A percentile compares a stretch with the other conserved stretches of the same genome.
Conservation (phyloP, 2,113 vertebrate species). For the Rhadina sibilatrix region DNA sequence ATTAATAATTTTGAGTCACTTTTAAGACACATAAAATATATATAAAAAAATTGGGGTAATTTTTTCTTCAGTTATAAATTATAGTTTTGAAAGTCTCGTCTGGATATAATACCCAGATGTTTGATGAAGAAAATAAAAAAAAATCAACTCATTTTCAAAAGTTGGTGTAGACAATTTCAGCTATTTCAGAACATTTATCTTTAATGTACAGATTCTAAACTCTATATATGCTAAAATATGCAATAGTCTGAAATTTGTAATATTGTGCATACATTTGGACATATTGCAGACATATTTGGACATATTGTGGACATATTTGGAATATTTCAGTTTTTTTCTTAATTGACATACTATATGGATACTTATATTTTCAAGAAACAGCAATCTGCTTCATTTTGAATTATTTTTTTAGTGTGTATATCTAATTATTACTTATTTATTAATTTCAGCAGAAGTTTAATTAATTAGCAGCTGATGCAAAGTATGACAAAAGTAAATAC, state of each 20-base stretch:
- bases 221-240: conserved; percentile 74
- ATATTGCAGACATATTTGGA: conserved; percentile 82
- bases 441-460: conserved; percentile 73
- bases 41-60: not conserved
- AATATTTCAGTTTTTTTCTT: conserved; percentile 78
- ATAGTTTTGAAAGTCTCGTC: not conserved
- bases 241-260: conserved; percentile 71
- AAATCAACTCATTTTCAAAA: conserved; percentile 10
- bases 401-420: conserved; percentile 73
- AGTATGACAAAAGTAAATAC: conserved; percentile 74
- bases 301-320: conserved; percentile 81
- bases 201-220: conserved; percentile 53
- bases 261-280: conserved; percentile 80
- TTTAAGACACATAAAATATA: not conserved
- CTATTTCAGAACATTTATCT: conserved; percentile 21
- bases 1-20: not conserved
- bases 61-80: not conserved
- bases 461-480: conserved; percentile 75
- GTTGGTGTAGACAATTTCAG: not conserved
- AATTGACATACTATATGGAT: conserved; percentile 77
- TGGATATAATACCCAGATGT: not conserved
- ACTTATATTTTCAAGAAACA: conserved; percentile 76
- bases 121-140: not conserved
- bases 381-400: conserved; percentile 73
- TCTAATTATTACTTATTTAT: conserved; percentile 79